Evolutionary conservation across 2,888 invertebrate species (phyloP).

Genomic region (Scelioninae gen. 1): DNA sequence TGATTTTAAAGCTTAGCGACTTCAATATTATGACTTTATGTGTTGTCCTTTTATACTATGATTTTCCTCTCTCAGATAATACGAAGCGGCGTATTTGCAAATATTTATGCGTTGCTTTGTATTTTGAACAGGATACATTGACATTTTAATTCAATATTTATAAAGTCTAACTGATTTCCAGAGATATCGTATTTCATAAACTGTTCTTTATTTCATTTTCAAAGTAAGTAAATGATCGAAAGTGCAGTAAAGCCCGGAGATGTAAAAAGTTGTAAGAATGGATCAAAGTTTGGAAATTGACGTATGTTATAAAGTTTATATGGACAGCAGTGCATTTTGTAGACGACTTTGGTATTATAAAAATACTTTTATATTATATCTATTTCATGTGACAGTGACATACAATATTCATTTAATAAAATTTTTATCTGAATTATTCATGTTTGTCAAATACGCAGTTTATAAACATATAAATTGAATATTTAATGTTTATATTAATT

Average conservation of each 20-base stretch:
- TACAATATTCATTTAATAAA: neutral
- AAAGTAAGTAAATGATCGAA: neutral
- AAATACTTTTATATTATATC: neutral
- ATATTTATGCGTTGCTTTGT: conserved; percentile 4
- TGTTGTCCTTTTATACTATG: no score
- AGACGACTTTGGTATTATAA: neutral
- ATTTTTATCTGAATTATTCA: neutral
- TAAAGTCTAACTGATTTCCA: neutral
- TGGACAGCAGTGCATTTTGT: neutral
- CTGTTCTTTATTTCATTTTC: neutral
- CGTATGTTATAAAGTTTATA: conserved; percentile 1
- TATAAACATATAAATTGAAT: no score
- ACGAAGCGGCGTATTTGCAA: neutral
- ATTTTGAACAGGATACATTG: neutral
- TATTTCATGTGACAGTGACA: neutral
- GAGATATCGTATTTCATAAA: neutral
- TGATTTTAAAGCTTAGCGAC: no score
- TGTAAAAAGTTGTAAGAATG: conserved; percentile 6
- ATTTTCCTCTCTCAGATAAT: no score
- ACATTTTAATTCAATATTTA: neutral
- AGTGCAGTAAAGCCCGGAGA: neutral
- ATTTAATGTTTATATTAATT: no score
- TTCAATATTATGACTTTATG: no score
- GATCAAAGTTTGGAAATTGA: conserved; percentile 9
- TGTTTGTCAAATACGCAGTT: no score